Percentiles rank a stretch among this genome's conserved stretches.
Evolutionary conservation across 2,113 vertebrate species (phyloP).

Genomic region (Dromiciops gliroides): DNA sequence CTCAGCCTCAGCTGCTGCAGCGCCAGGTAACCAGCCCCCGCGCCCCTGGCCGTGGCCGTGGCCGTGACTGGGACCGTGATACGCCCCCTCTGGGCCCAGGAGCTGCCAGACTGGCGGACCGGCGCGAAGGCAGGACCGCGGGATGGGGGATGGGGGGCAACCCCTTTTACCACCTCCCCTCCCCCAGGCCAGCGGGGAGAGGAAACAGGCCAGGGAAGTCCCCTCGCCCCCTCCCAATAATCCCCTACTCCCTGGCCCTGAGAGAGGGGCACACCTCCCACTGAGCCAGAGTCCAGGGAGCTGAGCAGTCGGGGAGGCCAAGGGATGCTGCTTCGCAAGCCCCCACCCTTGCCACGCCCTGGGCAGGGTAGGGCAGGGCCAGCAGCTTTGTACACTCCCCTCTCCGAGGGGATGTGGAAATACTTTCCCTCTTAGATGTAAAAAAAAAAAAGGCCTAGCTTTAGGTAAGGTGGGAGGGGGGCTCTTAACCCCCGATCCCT

Average conservation of each 20-base stretch:
- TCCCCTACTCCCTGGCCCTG: too few species aligned
- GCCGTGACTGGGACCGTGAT: background rate
- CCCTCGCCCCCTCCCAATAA: background rate
- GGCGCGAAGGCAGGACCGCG: background rate
- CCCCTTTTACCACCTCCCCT: background rate
- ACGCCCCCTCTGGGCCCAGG: background rate
- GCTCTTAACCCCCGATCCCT: too few species aligned
- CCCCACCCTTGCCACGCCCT: background rate
- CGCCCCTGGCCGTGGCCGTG: background rate
- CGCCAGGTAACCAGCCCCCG: background rate
- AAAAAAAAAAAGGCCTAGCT: too few species aligned
- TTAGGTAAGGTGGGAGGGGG: background rate
- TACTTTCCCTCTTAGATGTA: background rate
- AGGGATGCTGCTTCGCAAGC: background rate
- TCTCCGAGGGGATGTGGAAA: too few species aligned
- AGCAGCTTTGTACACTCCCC: too few species aligned
- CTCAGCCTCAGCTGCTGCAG: background rate
- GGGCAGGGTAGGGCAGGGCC: too few species aligned
- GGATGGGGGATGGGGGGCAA: background rate
- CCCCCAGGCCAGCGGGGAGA: background rate
- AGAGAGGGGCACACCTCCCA: too few species aligned
- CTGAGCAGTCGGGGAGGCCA: too few species aligned
- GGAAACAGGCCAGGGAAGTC: background rate
- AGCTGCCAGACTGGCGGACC: background rate
- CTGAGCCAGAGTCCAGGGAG: too few species aligned